These are phyloP conservation scores for Neomonachus schauinslandi DNA, from an alignment of 2,113 vertebrate species.

Conservation along the genomic window DNA sequence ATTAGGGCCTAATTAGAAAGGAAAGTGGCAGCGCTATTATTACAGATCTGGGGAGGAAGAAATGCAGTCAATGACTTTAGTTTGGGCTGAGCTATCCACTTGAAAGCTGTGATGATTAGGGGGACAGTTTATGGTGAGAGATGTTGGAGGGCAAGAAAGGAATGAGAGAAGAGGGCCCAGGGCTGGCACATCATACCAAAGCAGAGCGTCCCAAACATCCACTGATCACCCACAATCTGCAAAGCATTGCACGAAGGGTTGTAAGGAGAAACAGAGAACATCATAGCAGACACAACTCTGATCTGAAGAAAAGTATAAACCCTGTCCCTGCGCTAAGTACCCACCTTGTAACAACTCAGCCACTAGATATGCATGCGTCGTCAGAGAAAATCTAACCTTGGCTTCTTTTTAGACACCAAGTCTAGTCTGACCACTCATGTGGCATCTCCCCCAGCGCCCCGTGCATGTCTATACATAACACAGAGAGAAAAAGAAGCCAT, in stretches of 20 bases:
- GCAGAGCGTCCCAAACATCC: not conserved
- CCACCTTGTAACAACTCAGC: not conserved
- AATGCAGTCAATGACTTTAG: constrained; percentile 36
- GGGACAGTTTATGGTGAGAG: constrained; percentile 59
- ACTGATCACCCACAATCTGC: not conserved
- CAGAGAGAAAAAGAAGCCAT: not conserved
- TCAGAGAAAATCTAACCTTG: not conserved
- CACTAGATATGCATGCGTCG: not conserved
- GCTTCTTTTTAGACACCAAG: not conserved
- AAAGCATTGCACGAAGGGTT: not conserved
- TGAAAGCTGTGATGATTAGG: constrained; percentile 80
- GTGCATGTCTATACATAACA: not conserved
- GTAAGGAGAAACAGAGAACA: not conserved
- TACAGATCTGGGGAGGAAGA: constrained; percentile 80
- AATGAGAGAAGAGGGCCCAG: not conserved
- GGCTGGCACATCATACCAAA: not conserved
- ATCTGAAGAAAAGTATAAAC: not conserved
- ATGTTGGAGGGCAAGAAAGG: not conserved
- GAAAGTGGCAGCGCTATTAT: constrained; percentile 86
- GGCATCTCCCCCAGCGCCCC: constrained; percentile 22
- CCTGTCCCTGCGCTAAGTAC: not conserved
- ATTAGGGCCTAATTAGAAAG: constrained; percentile 91
- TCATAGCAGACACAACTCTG: not conserved
- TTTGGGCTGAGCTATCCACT: constrained; percentile 76
- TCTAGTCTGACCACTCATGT: not conserved